phyloP scores from a whole-genome alignment of 2,888 invertebrate genomes.

The Perdita meconis region DNA sequence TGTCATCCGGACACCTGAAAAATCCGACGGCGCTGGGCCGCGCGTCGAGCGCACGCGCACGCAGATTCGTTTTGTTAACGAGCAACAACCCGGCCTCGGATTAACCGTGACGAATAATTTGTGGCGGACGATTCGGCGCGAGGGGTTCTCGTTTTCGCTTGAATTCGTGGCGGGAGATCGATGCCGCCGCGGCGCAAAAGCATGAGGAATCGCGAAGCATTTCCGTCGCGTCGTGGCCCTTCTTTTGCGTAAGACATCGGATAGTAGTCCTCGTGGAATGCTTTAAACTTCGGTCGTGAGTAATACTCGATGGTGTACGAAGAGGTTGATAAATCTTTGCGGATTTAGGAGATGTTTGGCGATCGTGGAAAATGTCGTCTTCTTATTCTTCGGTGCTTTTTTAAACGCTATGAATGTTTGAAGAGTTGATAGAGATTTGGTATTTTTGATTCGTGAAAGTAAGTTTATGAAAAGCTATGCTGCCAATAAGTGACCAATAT shows the following conservation, averaged over 20 bases:
- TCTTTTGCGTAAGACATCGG: background rate
- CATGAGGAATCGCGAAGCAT: background rate
- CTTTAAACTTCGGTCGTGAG: no score
- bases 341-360: no score
- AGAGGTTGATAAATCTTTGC: no score
- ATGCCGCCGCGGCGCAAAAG: conserved; percentile 1
- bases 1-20: conserved; percentile 78
- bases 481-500: no score
- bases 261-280: conserved; percentile 1
- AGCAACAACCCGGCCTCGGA: conserved; percentile 55
- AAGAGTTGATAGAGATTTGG: no score
- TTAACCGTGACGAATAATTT: conserved; percentile 20
- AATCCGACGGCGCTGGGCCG: conserved; percentile 71
- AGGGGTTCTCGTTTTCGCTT: background rate
- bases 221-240: background rate
- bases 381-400: no score
- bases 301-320: no score
- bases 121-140: conserved; percentile 11
- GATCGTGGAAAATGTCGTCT: no score
- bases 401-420: no score
- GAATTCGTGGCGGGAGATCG: conserved; percentile 10
- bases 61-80: conserved; percentile 65
- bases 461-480: no score
- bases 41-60: conserved; percentile 70
- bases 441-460: no score